Conservation (phyloP, 92 coral and sea anemone species). For the Palythoa heliodiscus region DNA sequence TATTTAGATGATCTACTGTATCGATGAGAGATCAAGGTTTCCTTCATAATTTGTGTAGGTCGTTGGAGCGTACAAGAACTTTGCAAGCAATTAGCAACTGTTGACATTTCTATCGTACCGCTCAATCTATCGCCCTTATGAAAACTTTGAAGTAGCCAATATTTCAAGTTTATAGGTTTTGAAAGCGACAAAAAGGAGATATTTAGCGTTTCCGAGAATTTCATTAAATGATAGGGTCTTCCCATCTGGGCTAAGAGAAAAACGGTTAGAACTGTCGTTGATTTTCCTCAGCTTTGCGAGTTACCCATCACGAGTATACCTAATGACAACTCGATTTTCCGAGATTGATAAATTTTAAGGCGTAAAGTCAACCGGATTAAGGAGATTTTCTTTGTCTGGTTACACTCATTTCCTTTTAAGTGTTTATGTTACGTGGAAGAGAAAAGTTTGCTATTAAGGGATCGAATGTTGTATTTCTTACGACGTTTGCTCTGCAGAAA, state of each 20-base stretch:
- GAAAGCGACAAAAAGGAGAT: background rate
- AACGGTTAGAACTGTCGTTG: background rate
- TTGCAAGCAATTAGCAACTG: constrained; percentile 5
- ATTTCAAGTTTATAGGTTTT: constrained; percentile 4
- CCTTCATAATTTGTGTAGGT: constrained; percentile 1
- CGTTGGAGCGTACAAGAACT: constrained; percentile 22
- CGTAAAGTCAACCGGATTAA: background rate
- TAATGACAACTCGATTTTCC: background rate
- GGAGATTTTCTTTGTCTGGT: background rate
- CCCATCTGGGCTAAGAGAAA: background rate
- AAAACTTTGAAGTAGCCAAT: constrained; percentile 17
- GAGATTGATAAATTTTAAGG: background rate
- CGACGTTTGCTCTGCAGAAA: background rate
- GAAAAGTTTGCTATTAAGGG: background rate
- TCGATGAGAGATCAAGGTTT: constrained; percentile 13
- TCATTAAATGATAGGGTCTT: background rate
- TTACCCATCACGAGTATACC: background rate
- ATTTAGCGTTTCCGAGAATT: background rate
- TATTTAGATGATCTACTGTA: background rate
- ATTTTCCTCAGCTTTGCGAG: background rate
- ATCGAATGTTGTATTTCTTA: background rate
- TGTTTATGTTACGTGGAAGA: constrained; percentile 12
- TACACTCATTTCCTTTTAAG: constrained; percentile 11
- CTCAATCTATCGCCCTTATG: background rate
- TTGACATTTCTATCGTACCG: constrained; percentile 26